Percentiles rank a stretch among this genome's conserved stretches.
Conservation (phyloP, 2,113 vertebrate genomes). For the Gallinago media region DNA sequence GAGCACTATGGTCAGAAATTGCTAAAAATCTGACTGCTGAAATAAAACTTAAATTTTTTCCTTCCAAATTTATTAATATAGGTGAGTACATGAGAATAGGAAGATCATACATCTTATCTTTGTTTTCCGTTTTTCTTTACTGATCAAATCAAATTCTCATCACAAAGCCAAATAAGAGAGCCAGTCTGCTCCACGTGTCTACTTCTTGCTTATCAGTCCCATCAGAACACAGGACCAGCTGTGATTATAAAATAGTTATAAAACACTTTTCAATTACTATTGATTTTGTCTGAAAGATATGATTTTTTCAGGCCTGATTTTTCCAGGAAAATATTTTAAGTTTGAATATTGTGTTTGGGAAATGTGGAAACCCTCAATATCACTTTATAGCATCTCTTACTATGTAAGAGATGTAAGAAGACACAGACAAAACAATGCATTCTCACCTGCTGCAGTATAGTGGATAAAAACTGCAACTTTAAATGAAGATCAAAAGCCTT, state of each 20-base stretch:
- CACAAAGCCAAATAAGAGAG: background rate
- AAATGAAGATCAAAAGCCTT: slow-evolving; percentile 80
- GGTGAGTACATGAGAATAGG: background rate
- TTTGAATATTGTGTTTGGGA: background rate
- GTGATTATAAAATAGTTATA: background rate
- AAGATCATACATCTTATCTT: background rate
- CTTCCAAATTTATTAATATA: background rate
- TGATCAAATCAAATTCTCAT: background rate
- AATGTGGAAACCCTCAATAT: slow-evolving; percentile 43
- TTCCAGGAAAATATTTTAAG: background rate
- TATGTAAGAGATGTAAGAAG: background rate
- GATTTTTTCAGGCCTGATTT: background rate
- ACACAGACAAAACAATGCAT: slow-evolving; percentile 19
- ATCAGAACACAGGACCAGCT: background rate
- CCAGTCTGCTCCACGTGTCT: background rate
- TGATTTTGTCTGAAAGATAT: background rate
- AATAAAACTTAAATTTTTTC: background rate
- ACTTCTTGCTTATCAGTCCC: background rate
- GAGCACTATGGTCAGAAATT: background rate
- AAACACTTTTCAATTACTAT: background rate
- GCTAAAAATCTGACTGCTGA: background rate
- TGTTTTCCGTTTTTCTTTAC: background rate
- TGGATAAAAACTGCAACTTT: slow-evolving; percentile 84
- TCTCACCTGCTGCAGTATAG: slow-evolving; percentile 87
- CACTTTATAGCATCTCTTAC: slow-evolving; percentile 38